Percentiles rank a stretch among this genome's conserved stretches.
Evolutionary conservation across 2,888 invertebrate species (phyloP).

Genomic region (Euphydryas editha): DNA sequence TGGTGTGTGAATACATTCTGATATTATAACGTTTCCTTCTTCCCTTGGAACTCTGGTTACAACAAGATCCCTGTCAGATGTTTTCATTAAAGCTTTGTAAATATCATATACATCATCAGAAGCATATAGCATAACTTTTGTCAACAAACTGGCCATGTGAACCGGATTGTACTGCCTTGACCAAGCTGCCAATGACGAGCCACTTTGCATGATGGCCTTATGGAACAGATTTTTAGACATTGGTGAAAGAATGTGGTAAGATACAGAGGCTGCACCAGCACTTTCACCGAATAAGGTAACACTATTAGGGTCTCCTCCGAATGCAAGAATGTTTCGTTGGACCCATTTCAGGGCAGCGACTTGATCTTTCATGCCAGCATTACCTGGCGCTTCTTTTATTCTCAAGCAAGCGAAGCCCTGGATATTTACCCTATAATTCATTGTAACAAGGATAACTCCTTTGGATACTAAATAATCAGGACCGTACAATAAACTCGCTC

Average conservation of each 20-base stretch:
- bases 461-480: slow-evolving; percentile 64
- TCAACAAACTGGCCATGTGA: slow-evolving; percentile 60
- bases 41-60: slow-evolving; percentile 60
- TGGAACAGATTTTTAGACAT: slow-evolving; percentile 71
- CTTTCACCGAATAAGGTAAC: slow-evolving; percentile 72
- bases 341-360: slow-evolving; percentile 68
- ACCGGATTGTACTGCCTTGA: slow-evolving; percentile 62
- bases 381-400: slow-evolving; percentile 69
- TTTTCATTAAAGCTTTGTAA: slow-evolving; percentile 58
- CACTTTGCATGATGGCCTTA: slow-evolving; percentile 69
- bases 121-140: slow-evolving; percentile 60
- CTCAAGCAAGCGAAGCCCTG: slow-evolving; percentile 66
- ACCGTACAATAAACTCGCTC: slow-evolving; percentile 56
- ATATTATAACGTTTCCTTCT: slow-evolving; percentile 53
- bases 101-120: slow-evolving; percentile 60
- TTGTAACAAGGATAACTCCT: slow-evolving; percentile 63
- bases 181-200: slow-evolving; percentile 65
- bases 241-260: slow-evolving; percentile 64
- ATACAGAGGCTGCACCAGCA: slow-evolving; percentile 67
- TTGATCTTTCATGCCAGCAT: slow-evolving; percentile 69
- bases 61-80: slow-evolving; percentile 60
- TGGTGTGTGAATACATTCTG: slow-evolving; percentile 63
- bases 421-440: slow-evolving; percentile 70
- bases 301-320: slow-evolving; percentile 67
- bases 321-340: slow-evolving; percentile 57